A percentile compares a stretch with the other conserved stretches of the same genome.
Evolutionary conservation across 2,113 vertebrate genomes (phyloP).

Genomic region (Monopterus albus): DNA sequence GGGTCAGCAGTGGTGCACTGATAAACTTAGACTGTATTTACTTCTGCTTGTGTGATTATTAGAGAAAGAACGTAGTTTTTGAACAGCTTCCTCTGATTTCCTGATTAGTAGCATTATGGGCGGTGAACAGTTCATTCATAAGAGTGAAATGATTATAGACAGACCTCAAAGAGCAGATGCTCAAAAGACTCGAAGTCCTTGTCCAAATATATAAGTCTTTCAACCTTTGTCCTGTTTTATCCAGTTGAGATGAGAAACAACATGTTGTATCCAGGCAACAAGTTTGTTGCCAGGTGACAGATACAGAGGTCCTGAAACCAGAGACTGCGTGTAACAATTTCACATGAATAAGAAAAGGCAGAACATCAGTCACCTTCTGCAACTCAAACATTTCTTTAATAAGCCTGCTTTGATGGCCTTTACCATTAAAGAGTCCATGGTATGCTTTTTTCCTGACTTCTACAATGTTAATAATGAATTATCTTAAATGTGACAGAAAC

Average conservation of each 20-base stretch:
- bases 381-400: conserved; percentile 36
- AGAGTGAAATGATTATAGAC: conserved; percentile 2
- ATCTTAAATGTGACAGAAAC: too few species aligned
- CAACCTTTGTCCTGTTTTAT: conserved; percentile 57
- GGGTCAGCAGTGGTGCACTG: conserved; percentile 4
- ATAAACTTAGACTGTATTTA: conserved; percentile 21
- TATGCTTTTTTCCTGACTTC: too few species aligned
- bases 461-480: too few species aligned
- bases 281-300: conserved; percentile 84
- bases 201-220: conserved; percentile 54
- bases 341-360: conserved; percentile 62
- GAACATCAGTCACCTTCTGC: conserved; percentile 52
- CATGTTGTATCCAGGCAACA: conserved; percentile 83
- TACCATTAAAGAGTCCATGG: too few species aligned
- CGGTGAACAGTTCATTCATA: conserved; percentile 7
- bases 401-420: conserved; percentile 30
- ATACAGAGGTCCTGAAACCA: conserved; percentile 74
- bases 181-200: background rate
- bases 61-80: too few species aligned
- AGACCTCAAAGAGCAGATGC: conserved; percentile 6
- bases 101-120: too few species aligned
- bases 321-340: conserved; percentile 50
- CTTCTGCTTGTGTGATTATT: conserved; percentile 21
- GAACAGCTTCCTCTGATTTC: too few species aligned
- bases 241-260: conserved; percentile 69